A percentile compares a stretch with the other conserved stretches of the same genome.
phyloP scores from a whole-genome alignment of 2,113 vertebrate genomes.

The Loxodonta africana region DNA sequence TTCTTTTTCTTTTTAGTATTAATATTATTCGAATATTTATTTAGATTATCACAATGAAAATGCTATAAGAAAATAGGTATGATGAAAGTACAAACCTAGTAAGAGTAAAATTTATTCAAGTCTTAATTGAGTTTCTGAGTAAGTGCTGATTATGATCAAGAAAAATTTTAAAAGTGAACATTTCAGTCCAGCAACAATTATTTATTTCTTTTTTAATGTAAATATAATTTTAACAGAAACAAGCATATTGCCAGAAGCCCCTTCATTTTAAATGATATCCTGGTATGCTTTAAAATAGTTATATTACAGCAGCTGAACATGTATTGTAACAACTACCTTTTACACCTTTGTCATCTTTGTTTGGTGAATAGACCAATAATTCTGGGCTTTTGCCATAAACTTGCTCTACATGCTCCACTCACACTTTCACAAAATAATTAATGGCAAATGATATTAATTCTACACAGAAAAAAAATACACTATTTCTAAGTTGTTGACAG shows the following conservation, averaged over 20 bases:
- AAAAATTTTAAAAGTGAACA: conserved; percentile 42
- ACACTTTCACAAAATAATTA: conserved; percentile 45
- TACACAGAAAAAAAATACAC: background rate
- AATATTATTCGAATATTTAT: conserved; percentile 54
- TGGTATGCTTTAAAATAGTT: background rate
- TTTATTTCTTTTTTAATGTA: conserved; percentile 42
- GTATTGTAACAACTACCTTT: conserved; percentile 61
- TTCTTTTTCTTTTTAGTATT: background rate
- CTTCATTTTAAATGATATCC: background rate
- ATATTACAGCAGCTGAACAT: conserved; percentile 9
- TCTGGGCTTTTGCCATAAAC: conserved; percentile 24
- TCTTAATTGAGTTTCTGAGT: conserved; percentile 71
- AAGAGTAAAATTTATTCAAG: conserved; percentile 34
- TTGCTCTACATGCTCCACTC: background rate
- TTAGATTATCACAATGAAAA: conserved; percentile 60
- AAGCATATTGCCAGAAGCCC: accelerated
- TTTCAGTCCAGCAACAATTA: conserved; percentile 19
- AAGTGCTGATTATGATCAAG: conserved; percentile 66
- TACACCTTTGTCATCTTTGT: conserved; percentile 42
- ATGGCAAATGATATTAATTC: conserved; percentile 6
- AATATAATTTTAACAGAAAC: conserved; percentile 3
- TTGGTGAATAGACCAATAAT: conserved; percentile 51
- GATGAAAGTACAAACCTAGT: conserved; percentile 62
- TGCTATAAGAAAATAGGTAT: background rate
- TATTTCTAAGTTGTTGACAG: conserved; percentile 66